Base-by-base conservation (phyloP, 2,113 vertebrate genomes). In the Catharus fuscescens region DNA sequence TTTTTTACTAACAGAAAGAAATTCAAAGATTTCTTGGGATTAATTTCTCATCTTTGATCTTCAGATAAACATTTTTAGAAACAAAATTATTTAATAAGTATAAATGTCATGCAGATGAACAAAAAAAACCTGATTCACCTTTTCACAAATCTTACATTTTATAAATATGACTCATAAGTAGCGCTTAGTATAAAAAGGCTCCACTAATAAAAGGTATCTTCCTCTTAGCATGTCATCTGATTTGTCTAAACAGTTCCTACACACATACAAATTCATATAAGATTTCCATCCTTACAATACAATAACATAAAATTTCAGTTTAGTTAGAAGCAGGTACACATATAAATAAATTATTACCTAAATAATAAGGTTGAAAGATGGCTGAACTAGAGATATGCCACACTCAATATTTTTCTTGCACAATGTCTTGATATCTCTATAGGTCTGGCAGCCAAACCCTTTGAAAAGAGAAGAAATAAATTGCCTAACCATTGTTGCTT, bases 1-100 rank as follows among this genome's bases (percentile, higher is more conserved):
- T 52, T 86, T 87, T 88, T 87, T 77, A 93, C 54, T 92, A 94
- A 94, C 18, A 96, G 85, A 95, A 95, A 93, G 45, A 89, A 96
- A 95, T 57, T 74, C 24, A 80, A 95, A 90, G 53, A 91, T 82
- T 79, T 65, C 44, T 97, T 69, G 14, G 73, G 40, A 91, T 86
- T 92, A 93, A 94, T 96, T 97, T 93, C 64, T 92, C 67, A 92
- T 52, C 50, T 29, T 29, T 53, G 29, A 53, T 61, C 64, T 88
- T 94, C 76, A 88, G 36, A 42, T 83, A 88, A 69, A 72, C 34
- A 90, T 26, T 50, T 93, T 52, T 62, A 62, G 70, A 89, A 83
- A 88, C 17, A 85, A 45, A 94, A 25, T 62, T n/a, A 29, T 48
- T 91, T 88, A 91, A 80, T 80, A 84, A 89, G 31, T 40, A 59